phyloP scores from a whole-genome alignment of 1,140 invertebrate genomes.

The Aphaenogaster floridana region DNA sequence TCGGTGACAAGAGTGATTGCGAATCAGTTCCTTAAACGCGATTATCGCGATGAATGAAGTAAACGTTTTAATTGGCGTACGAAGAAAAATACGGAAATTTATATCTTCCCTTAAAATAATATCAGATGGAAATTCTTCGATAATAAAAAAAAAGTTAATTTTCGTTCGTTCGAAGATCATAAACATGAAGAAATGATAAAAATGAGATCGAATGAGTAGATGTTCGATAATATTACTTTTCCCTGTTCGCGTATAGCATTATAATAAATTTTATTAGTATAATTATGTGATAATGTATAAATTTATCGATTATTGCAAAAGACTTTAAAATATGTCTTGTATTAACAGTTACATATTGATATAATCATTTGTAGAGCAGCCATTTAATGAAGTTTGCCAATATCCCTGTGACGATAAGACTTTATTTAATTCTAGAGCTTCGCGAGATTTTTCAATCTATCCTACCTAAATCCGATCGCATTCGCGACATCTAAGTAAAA shows the following conservation, averaged over 20 bases:
- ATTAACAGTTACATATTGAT: slow-evolving; percentile 58
- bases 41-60: neutral
- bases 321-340: slow-evolving; percentile 55
- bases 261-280: slow-evolving; percentile 37
- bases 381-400: slow-evolving; percentile 72
- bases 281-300: slow-evolving; percentile 59
- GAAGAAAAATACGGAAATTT: slow-evolving; percentile 12
- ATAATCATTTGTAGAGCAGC: slow-evolving; percentile 59
- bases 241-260: neutral
- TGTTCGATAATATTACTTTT: slow-evolving; percentile 11
- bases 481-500: slow-evolving; percentile 70
- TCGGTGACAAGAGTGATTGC: slow-evolving; percentile 56
- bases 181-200: slow-evolving; percentile 1
- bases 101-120: neutral
- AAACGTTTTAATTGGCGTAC: neutral
- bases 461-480: slow-evolving; percentile 59
- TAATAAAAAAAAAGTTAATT: slow-evolving; percentile 1
- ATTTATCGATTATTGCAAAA: slow-evolving; percentile 72
- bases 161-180: neutral
- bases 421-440: slow-evolving; percentile 3
- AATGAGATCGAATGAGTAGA: slow-evolving; percentile 2
- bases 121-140: neutral
- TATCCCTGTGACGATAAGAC: slow-evolving; percentile 66
- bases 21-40: slow-evolving; percentile 66
- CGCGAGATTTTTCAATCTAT: slow-evolving; percentile 52